Evolutionary conservation across 2,888 invertebrate genomes (phyloP).

Genomic region (Papilio protenor): DNA sequence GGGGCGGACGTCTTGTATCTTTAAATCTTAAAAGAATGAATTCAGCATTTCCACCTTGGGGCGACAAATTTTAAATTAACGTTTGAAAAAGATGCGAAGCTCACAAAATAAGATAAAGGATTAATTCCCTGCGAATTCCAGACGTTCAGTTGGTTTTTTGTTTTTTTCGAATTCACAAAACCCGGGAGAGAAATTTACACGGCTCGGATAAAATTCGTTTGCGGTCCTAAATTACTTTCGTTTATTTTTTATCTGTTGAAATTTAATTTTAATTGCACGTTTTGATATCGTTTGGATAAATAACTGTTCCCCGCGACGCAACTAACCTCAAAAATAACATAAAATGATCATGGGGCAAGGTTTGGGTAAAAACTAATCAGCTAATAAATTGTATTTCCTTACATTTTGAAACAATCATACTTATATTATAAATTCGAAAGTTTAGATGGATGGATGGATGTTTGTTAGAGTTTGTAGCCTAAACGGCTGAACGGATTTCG

Average conservation of each 20-base stretch:
- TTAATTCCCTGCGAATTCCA: conserved; percentile 21
- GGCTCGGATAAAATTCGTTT: conserved; percentile 12
- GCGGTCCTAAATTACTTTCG: conserved; percentile 23
- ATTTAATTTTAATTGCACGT: conserved; percentile 18
- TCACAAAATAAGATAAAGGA: conserved; percentile 8
- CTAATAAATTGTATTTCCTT: too few relatives aligned
- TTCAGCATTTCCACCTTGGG: not conserved
- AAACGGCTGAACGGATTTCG: too few relatives aligned
- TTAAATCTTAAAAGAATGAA: not conserved
- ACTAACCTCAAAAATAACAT: too few relatives aligned
- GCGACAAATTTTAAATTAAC: conserved; percentile 21
- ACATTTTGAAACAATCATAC: too few relatives aligned
- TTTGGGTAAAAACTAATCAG: too few relatives aligned
- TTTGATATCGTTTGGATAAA: not conserved
- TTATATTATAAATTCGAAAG: too few relatives aligned
- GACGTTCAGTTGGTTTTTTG: not conserved
- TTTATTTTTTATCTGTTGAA: conserved; percentile 22
- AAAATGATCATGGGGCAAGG: too few relatives aligned
- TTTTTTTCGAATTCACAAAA: conserved; percentile 23
- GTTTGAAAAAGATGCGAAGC: conserved; percentile 21
- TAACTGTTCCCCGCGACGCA: not conserved
- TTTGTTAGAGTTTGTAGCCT: too few relatives aligned
- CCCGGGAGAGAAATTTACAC: conserved; percentile 23
- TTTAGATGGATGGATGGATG: too few relatives aligned
- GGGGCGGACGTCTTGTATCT: not conserved